Evolutionary conservation across 2,797 vertebrate species (phyloP), one percentile per base, ranked within the genome.

Genomic region (Columba guinea): DNA sequence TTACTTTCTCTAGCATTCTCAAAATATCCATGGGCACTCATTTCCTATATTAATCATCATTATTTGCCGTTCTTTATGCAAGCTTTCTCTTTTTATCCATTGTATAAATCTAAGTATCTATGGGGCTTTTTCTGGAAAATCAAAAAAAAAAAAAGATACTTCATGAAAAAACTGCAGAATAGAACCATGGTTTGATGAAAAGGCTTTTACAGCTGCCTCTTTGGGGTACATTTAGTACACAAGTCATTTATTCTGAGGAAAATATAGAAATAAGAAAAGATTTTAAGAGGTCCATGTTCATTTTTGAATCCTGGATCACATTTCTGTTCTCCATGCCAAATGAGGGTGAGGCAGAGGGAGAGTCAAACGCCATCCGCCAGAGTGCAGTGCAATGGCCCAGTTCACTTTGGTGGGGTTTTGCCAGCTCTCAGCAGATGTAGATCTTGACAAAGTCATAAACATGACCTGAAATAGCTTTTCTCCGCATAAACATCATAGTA

Each of bases 391-490:
- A 75, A 59, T 44, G 9, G 26, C 30, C 46, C 75, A 46, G 27
- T 37, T 85, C 68, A 34, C 67, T 87, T 48, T 21, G 34, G 59
- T 32, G 64, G 56, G 68, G 32, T 53, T 90, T 60, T 2, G 13
- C 39, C 80, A 82, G 71, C 39, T 74, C 52, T 64, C 60, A 59
- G n/a, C 39, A 88, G 41, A 48, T 5, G 8, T 81, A 64, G 32
- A 58, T 41, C 44, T 59, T 51, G 35, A 73, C 35, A 26, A 73
- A 75, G 62, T 30, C 1, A 0, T 55, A 94, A 94, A 94, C 39
- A 84, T 39, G 41, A 81, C 64, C 78, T 77, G 82, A 91, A 82
- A 87, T 73, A 82, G 74, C 70, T 93, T 89, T 63, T 67, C 48
- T 90, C 59, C 3, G 0, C 46, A 87, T 23, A 84, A 95, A 90